A percentile compares a stretch with the other conserved stretches of the same genome.
phyloP scores from a whole-genome alignment of 2,113 vertebrate species.

The Tamias sibiricus region DNA sequence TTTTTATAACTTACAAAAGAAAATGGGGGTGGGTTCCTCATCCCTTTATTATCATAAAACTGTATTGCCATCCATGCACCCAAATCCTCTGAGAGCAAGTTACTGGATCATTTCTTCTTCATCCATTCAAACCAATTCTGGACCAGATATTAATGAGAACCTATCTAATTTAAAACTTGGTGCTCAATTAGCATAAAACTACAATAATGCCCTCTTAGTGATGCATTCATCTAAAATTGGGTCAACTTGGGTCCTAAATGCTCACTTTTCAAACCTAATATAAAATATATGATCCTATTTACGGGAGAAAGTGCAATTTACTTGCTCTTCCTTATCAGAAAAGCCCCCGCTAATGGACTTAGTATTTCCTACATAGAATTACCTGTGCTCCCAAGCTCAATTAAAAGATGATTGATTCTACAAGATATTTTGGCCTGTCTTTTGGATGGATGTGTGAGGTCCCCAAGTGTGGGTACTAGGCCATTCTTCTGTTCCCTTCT shows the following conservation, averaged over 20 bases:
- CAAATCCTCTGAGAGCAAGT: background rate
- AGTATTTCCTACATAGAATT: background rate
- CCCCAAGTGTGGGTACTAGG: background rate
- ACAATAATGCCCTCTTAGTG: background rate
- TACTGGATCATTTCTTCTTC: background rate
- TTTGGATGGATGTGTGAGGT: background rate
- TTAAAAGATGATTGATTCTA: background rate
- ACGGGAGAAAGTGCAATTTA: background rate
- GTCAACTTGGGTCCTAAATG: background rate
- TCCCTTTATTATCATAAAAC: background rate
- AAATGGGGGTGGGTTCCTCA: background rate
- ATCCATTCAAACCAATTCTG: background rate
- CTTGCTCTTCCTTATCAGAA: background rate
- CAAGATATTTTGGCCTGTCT: background rate
- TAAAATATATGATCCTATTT: background rate
- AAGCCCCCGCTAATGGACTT: background rate
- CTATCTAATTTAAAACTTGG: background rate
- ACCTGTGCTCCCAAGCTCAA: background rate
- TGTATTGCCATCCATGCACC: background rate
- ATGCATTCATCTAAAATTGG: background rate
- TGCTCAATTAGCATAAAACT: background rate
- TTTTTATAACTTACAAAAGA: conserved; percentile 12
- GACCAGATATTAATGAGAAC: background rate
- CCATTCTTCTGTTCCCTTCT: background rate
- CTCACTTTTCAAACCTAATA: background rate